These are phyloP conservation scores for Papilio glaucus DNA, from an alignment of 1,140 invertebrate genomes.

Conservation along the genomic window DNA sequence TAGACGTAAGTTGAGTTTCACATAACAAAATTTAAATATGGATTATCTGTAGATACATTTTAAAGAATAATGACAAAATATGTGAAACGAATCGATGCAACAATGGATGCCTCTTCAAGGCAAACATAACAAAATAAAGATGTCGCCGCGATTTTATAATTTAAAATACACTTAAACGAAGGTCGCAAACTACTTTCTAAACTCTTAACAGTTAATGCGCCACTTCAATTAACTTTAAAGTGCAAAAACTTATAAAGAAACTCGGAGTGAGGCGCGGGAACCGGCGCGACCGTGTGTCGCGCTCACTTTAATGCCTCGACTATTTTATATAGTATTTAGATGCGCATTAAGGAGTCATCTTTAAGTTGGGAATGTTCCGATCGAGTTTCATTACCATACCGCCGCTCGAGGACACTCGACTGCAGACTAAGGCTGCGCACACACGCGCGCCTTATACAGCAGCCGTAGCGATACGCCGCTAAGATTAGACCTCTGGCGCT, in stretches of 20 bases:
- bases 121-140: neutral
- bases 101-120: neutral
- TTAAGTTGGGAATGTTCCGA: slow-evolving; percentile 66
- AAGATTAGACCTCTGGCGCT: slow-evolving; percentile 56
- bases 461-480: slow-evolving; percentile 50
- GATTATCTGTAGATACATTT: no score
- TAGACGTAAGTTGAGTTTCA: no score
- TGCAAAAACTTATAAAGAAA: slow-evolving; percentile 22
- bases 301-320: slow-evolving; percentile 41
- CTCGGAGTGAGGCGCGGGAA: slow-evolving; percentile 7
- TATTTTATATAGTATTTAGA: slow-evolving; percentile 76
- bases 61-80: neutral
- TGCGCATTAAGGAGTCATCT: slow-evolving; percentile 77
- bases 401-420: slow-evolving; percentile 61
- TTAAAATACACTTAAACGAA: neutral
- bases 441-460: neutral
- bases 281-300: slow-evolving; percentile 45
- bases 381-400: slow-evolving; percentile 75
- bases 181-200: slow-evolving; percentile 6
- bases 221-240: slow-evolving; percentile 26
- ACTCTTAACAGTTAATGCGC: slow-evolving; percentile 21
- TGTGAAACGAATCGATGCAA: neutral
- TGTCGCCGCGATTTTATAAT: neutral
- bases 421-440: slow-evolving; percentile 48
- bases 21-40: no score